Percentiles rank a stretch among this genome's conserved stretches.
Evolutionary conservation across 2,888 invertebrate species (phyloP).

Genomic region (Leptarthrus brevirostris): DNA sequence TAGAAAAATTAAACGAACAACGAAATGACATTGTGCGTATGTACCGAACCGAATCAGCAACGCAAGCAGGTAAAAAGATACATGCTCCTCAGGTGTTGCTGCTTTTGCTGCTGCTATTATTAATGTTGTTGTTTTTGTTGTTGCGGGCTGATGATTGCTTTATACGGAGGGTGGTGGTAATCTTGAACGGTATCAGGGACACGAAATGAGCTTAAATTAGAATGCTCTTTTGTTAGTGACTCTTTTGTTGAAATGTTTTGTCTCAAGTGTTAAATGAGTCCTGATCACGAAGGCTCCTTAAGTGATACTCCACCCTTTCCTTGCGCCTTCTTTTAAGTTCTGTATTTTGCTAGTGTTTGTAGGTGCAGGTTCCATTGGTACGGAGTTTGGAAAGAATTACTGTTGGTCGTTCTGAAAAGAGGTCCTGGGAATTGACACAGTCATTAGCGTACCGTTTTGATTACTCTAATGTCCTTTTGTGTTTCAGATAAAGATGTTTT

Average conservation of each 20-base stretch:
- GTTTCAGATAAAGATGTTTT: too few relatives aligned
- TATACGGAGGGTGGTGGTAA: slow-evolving; percentile 4
- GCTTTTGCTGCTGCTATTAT: neutral
- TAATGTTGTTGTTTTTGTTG: neutral
- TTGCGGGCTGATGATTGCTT: slow-evolving; percentile 24
- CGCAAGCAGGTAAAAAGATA: neutral
- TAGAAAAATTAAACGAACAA: neutral
- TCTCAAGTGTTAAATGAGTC: slow-evolving; percentile 45
- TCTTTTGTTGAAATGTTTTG: slow-evolving; percentile 33
- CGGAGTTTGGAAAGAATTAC: too few relatives aligned
- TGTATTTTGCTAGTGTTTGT: too few relatives aligned
- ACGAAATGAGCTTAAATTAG: slow-evolving; percentile 45
- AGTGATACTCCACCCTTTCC: slow-evolving; percentile 1
- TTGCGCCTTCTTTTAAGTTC: too few relatives aligned
- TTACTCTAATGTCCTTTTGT: too few relatives aligned
- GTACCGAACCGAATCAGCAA: neutral
- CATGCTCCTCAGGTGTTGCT: neutral
- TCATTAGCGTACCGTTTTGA: too few relatives aligned
- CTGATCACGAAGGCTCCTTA: slow-evolving; percentile 40
- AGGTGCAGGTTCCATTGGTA: too few relatives aligned
- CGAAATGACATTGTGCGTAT: slow-evolving; percentile 11
- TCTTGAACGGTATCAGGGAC: slow-evolving; percentile 1
- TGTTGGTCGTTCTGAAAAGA: too few relatives aligned
- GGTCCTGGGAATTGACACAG: too few relatives aligned
- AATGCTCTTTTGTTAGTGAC: slow-evolving; percentile 45